These are phyloP conservation scores for Grapholita molesta DNA, from an alignment of 1,140 invertebrate species.

Conservation along the genomic window DNA sequence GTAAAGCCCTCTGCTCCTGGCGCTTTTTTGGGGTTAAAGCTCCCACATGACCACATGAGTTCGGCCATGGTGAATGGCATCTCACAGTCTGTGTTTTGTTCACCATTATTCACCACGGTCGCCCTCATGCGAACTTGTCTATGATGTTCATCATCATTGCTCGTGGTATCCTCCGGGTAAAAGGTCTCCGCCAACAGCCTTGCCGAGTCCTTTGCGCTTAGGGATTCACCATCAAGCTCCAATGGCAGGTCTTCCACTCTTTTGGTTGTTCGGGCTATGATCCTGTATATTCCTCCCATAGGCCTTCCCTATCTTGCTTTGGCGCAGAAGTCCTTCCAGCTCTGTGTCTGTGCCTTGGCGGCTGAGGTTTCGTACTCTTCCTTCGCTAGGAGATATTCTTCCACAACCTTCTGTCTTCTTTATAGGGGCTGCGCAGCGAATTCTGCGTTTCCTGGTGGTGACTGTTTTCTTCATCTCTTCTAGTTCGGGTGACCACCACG, in stretches of 20 bases:
- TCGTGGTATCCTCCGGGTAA: not conserved
- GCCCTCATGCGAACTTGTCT: not conserved
- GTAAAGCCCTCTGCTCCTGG: too few relatives aligned
- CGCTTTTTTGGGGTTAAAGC: too few relatives aligned
- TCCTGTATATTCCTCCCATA: not conserved
- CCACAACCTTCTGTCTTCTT: not conserved
- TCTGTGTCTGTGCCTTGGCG: not conserved
- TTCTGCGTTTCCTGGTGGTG: not conserved
- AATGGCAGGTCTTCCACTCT: not conserved
- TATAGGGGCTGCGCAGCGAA: not conserved
- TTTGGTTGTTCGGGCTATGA: not conserved
- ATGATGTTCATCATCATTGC: not conserved
- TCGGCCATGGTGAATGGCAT: too few relatives aligned
- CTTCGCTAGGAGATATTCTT: not conserved
- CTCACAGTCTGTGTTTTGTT: too few relatives aligned
- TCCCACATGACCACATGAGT: too few relatives aligned
- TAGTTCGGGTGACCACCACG: not conserved
- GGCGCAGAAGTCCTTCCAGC: constrained; percentile 9
- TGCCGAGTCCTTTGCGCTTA: not conserved
- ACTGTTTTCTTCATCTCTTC: not conserved
- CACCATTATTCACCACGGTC: too few relatives aligned
- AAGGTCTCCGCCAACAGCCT: not conserved
- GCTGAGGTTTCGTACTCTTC: not conserved
- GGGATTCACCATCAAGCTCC: not conserved
- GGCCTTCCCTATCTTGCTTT: not conserved